Percentiles rank a stretch among this genome's conserved stretches.
phyloP scores from a whole-genome alignment of 2,113 vertebrate genomes.

The Psammodynastes pulverulentus region DNA sequence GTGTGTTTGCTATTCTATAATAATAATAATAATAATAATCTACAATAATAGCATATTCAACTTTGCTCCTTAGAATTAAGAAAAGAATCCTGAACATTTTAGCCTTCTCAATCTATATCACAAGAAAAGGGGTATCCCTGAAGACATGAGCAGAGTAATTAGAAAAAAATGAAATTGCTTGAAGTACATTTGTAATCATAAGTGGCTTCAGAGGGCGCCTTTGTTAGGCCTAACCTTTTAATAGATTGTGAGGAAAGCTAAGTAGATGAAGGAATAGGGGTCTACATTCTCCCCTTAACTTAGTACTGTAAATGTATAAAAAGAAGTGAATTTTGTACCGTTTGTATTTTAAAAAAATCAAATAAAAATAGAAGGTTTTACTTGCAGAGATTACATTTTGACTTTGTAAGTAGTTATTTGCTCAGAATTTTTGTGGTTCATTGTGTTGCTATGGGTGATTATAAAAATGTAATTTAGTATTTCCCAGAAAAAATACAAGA shows the following conservation, averaged over 20 bases:
- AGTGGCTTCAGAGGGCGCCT: no score
- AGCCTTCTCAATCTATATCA: not conserved
- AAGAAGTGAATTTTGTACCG: not conserved
- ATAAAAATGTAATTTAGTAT: constrained; percentile 27
- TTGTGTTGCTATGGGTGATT: constrained; percentile 22
- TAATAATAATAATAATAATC: no score
- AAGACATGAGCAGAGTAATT: not conserved
- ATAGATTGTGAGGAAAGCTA: not conserved
- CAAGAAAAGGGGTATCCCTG: not conserved
- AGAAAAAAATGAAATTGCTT: not conserved
- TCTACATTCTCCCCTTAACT: not conserved
- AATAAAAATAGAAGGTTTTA: not conserved
- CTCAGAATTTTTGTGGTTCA: not conserved
- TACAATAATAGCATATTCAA: not conserved
- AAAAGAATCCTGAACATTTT: not conserved
- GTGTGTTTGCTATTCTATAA: no score
- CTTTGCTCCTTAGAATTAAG: not conserved
- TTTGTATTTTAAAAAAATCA: not conserved
- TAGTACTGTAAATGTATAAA: not conserved
- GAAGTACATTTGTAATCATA: not conserved
- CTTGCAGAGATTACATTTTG: not conserved
- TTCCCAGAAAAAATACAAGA: not conserved
- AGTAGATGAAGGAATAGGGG: not conserved
- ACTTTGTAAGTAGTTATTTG: not conserved
- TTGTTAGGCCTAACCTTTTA: not conserved